Evolutionary conservation across 1,140 invertebrate genomes (phyloP), one percentile per base, ranked within the genome.

Genomic region (Pinna nobilis): DNA sequence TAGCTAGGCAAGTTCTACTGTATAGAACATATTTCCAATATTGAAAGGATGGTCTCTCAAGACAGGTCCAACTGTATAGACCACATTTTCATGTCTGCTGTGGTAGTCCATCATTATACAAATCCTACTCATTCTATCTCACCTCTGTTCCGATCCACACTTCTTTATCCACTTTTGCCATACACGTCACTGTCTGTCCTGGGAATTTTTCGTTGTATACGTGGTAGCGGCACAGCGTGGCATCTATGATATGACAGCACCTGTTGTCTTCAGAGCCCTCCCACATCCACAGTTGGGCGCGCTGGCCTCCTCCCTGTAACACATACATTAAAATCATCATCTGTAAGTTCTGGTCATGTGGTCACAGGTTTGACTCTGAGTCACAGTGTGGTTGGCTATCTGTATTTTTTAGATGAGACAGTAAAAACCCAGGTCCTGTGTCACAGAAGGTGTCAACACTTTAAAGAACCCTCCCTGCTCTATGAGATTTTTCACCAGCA

Each of bases 61-160:
- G 39, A 44, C 39, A 44, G n/a, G 39, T 9, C 9, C 39, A 44
- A 11, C n/a, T 9, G 9, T 9, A 44, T 44, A 11, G 9, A 44
- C 39, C 9, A 44, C 9, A 44, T 11, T n/a, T n/a, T 44, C 39
- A 13, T 59, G 4, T 20, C 32, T 32, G 7, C 28, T 32, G 55
- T 35, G 33, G n/a, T 15, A 5, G 25, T 20, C 18, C 18, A 35
- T 59, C 20, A 9, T 28, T 53, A 13, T 28, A 59, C 28, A 59
- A 7, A 32, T 32, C 28, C 35, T 20, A 15, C 18, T 53, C 11
- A 13, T 20, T 1, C 41, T 53, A 41, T 53, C 67, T 63, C 74
- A 85, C 83, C 77, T 77, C 53, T 20, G 70, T 80, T 44, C 82
- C 84, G 23, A 83, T 61, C 78, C 81, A 84, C 30, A 84, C 70